Conservation (phyloP, 2,888 invertebrate species). For the Teinopalpus imperialis region DNA sequence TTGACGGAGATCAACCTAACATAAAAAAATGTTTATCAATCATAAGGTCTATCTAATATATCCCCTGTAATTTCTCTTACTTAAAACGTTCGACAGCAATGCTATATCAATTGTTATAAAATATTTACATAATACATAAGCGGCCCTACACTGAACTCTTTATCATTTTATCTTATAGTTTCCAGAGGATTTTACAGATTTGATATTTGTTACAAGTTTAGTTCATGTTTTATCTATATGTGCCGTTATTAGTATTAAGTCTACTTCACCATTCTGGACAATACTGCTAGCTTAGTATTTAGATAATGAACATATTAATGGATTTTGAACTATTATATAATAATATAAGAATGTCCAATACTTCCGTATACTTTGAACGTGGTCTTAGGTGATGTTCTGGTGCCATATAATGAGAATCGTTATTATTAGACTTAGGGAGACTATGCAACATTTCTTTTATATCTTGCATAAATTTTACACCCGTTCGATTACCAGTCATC, state of each 20-base stretch:
- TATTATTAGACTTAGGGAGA: slow-evolving; percentile 59
- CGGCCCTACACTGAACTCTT: slow-evolving; percentile 21
- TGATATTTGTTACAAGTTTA: slow-evolving; percentile 33
- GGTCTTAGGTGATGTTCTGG: slow-evolving; percentile 46
- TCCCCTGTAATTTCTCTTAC: slow-evolving; percentile 18
- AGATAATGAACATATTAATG: slow-evolving; percentile 29
- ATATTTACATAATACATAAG: slow-evolving; percentile 20
- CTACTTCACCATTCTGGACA: slow-evolving; percentile 48
- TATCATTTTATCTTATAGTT: slow-evolving; percentile 21
- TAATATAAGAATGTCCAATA: slow-evolving; percentile 23
- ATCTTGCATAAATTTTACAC: slow-evolving; percentile 20
- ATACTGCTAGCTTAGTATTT: slow-evolving; percentile 44
- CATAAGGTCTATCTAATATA: slow-evolving; percentile 18
- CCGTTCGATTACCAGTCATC: slow-evolving; percentile 1
- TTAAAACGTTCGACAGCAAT: background rate
- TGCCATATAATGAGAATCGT: slow-evolving; percentile 57
- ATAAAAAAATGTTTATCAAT: slow-evolving; percentile 14
- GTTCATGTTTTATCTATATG: slow-evolving; percentile 35
- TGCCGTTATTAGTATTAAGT: slow-evolving; percentile 45
- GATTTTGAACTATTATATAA: slow-evolving; percentile 21
- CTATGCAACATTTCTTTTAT: slow-evolving; percentile 43
- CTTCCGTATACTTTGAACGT: slow-evolving; percentile 33
- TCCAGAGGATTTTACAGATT: slow-evolving; percentile 26
- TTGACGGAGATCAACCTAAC: background rate
- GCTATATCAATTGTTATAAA: slow-evolving; percentile 35